Evolutionary conservation across 2,113 vertebrate species (phyloP), one percentile per base, ranked within the genome.

Genomic region (Axis porcinus): DNA sequence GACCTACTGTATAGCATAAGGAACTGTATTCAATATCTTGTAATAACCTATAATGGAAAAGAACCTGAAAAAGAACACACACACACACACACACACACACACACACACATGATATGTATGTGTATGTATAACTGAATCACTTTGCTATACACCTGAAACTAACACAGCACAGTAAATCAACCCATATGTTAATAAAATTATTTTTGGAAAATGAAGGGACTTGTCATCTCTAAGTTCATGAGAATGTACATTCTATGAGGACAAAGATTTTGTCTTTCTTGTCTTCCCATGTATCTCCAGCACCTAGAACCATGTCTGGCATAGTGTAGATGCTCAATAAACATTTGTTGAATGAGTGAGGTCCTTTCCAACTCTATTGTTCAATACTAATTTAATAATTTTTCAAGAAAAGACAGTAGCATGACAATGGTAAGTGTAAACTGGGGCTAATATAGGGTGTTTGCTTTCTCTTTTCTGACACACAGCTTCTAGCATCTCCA

Each of bases 81-180:
- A 25, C 0, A 25, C 5, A 79, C 0, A 79, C 13, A 40, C 45
- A 43, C 7, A 13, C 0, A 78, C 3, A 23, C 19, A 70, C 36
- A 74, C 36, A 79, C 15, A 79, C 4, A n/a, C 10, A 36, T n/a
- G 23, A 52, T 52, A 81, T 81, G 16, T 52, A n/a, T 33, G 47
- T 82, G 19, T 25, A 27, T 36, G 28, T 55, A 55, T 15, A 55
- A 55, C 52, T 55, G 33, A 55, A 36, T 27, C 30, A 54, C 30
- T 36, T 82, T 55, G 33, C 21, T 55, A 19, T 83, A 83, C 2
- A 83, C n/a, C 21, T 36, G 52, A 83, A 83, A 83, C 21, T 55
- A 55, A 27, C 7, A 55, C 13, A 83, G n/a, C 21, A 83, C 19
- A 27, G 52, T 54, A 55, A 55, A 55, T 55, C n/a, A 83, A 27